phyloP scores from a whole-genome alignment of 2,113 vertebrate species.

The Verasper variegatus region DNA sequence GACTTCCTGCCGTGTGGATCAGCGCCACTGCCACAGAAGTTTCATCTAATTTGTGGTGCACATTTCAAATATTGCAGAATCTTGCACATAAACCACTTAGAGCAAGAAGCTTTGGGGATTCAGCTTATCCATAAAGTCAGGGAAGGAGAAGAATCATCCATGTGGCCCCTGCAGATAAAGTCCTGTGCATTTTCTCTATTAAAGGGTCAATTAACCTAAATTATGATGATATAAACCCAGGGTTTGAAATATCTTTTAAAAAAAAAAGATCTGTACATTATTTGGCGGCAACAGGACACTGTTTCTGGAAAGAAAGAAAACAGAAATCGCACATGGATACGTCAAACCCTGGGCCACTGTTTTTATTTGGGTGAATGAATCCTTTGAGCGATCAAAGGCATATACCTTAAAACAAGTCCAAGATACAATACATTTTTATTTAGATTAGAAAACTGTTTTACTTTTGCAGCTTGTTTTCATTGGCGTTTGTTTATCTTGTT shows the following conservation, averaged over 20 bases:
- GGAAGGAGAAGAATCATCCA: constrained; percentile 9
- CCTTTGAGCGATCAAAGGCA: not conserved
- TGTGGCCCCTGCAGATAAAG: constrained; percentile 2
- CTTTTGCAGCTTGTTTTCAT: not conserved
- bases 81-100: not conserved
- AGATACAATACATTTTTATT: no score
- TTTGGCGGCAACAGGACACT: not conserved
- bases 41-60: not conserved
- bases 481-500: no score
- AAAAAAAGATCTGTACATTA: not conserved
- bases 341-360: not conserved
- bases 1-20: not conserved
- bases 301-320: not conserved
- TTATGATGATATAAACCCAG: not conserved
- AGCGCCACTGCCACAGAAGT: constrained; percentile 2
- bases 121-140: constrained; percentile 7
- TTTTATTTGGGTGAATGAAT: not conserved
- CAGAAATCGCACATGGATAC: not conserved
- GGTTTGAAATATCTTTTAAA: not conserved
- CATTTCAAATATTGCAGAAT: constrained; percentile 9
- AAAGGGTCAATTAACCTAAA: not conserved
- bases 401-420: no score
- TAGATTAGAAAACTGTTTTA: not conserved
- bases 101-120: constrained; percentile 19
- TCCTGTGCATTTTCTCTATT: not conserved